Evolutionary conservation across 2,113 vertebrate species (phyloP).

Genomic region (Lasiurus borealis): DNA sequence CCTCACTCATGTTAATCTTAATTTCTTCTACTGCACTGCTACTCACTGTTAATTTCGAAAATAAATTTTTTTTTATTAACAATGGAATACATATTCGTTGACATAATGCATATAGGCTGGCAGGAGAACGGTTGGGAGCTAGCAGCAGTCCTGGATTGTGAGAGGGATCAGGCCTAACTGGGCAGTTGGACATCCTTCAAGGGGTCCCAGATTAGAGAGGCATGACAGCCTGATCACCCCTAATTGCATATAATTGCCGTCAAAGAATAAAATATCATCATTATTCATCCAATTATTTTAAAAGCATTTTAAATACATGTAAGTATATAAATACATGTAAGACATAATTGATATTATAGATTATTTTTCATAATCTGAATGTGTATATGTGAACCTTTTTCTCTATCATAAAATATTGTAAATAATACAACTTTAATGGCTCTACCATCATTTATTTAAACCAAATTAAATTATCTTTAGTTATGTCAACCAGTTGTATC

Average conservation of each 20-base stretch:
- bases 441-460: constrained; percentile 1
- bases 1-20: background rate
- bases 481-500: background rate
- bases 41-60: background rate
- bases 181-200: no score
- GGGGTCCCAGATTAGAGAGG: no score
- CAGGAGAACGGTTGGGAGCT: no score
- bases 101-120: background rate
- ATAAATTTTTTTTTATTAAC: background rate
- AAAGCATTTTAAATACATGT: background rate
- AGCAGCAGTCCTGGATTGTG: no score
- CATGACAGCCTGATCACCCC: no score
- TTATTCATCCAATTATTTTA: background rate
- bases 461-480: constrained; percentile 20
- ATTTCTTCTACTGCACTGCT: background rate
- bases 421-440: background rate
- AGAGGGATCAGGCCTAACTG: no score
- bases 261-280: background rate
- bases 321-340: background rate
- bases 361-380: background rate
- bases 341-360: background rate
- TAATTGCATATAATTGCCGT: background rate
- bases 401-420: background rate
- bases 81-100: constrained; percentile 21
- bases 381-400: background rate